Conservation (phyloP, 2,113 vertebrate genomes). For the Apaloderma vittatum region DNA sequence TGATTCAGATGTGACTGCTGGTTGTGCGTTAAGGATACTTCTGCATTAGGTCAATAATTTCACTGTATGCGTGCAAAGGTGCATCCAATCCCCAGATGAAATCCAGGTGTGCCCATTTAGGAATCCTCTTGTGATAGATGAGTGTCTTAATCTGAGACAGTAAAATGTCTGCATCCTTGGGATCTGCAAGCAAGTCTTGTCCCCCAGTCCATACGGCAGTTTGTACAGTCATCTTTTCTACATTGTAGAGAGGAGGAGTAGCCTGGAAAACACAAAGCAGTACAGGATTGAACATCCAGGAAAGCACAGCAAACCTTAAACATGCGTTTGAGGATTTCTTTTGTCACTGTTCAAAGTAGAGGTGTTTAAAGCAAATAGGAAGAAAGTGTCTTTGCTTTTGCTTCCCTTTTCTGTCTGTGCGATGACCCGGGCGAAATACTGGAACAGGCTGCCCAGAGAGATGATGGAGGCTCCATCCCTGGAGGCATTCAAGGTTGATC, state of each 20-base stretch:
- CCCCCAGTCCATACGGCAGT: constrained; percentile 75
- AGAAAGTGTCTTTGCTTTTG: not conserved
- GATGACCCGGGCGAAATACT: not conserved
- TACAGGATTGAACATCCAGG: not conserved
- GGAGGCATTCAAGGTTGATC: too few species aligned
- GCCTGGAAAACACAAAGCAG: constrained; percentile 70
- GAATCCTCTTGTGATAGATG: constrained; percentile 51
- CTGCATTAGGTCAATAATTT: constrained; percentile 61
- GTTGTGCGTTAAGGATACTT: not conserved
- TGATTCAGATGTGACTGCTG: not conserved
- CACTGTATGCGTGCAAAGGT: not conserved
- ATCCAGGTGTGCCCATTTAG: constrained; percentile 72
- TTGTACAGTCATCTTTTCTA: constrained; percentile 74
- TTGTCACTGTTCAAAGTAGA: not conserved
- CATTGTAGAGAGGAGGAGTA: constrained; percentile 81
- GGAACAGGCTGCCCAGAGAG: too few species aligned
- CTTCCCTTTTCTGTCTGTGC: not conserved
- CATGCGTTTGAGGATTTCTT: not conserved
- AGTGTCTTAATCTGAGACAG: constrained; percentile 55
- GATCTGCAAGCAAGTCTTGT: constrained; percentile 65
- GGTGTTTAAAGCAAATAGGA: not conserved
- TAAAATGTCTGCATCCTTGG: constrained; percentile 19
- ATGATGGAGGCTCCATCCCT: too few species aligned
- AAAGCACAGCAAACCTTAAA: not conserved
- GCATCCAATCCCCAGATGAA: constrained; percentile 77